Base-by-base conservation (phyloP, 1,140 invertebrate species). In the Centruroides sculpturatus region DNA sequence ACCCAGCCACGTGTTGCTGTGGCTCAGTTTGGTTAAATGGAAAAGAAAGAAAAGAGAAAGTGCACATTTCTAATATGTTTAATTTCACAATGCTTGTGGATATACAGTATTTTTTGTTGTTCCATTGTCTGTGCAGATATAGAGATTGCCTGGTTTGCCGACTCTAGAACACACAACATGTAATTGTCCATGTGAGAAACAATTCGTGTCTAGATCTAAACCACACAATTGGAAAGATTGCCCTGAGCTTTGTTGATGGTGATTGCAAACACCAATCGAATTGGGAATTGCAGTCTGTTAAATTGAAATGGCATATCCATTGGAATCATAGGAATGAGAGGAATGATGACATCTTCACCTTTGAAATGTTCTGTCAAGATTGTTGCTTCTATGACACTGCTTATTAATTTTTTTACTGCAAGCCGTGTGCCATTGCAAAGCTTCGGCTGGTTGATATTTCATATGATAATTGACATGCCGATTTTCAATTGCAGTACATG, bases 181-280 rank as follows among this genome's bases (percentile, higher is more conserved):
- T 34, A 69, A 61, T 57, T 69, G 67, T 57, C 69, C 67, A 59
- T 71, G 67, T 10, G 66, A 57, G 56, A 68, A 71, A 9, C 66
- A 46, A 53, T 64, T 7, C 9, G 12, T 56, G 23, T 47, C 46
- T 57, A 59, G 48, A 61, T 59, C 7, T 34, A 69, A 51, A 34
- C 65, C 51, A 35, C 59, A 51, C 36, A 47, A 54, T 50, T 65
- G 8, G 52, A 70, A 60, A 64, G 63, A 64, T 59, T 67, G 64
- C 1, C 60, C 65, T 69, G 55, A 59, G 66, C 64, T 68, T 75
- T 69, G 60, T 70, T 70, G 46, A 66, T 66, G 11, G 66, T 65
- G 23, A 72, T 55, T 35, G 68, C 61, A 61, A 75, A 75, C n/a
- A 73, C 72, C 0, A 74, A 68, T 69, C 72, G 73, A 66, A 74